Conservation (phyloP, 2,797 vertebrate species). For the Enoplosus armatus region DNA sequence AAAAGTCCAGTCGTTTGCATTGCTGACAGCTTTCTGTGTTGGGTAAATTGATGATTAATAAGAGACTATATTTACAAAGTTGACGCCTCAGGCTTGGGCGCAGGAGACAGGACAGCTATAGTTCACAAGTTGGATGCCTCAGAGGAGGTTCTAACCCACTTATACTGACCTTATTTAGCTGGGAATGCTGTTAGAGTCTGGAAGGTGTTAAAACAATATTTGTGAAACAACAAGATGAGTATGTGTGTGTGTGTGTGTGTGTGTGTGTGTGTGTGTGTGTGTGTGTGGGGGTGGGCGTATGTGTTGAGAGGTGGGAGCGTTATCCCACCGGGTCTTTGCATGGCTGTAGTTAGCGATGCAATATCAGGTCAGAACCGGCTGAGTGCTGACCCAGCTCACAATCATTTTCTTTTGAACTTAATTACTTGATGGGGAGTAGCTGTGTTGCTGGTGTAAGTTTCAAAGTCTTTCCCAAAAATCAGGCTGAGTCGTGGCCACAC, state of each 20-base stretch:
- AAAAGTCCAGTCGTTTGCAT: background rate
- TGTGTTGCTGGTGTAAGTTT: constrained; percentile 10
- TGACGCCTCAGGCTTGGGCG: constrained; percentile 26
- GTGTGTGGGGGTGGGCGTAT: constrained; percentile 16
- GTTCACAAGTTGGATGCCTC: constrained; percentile 42
- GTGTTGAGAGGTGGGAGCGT: constrained; percentile 4
- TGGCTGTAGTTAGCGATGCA: constrained; percentile 23
- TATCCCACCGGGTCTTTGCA: constrained; percentile 25
- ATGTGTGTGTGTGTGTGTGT: constrained; percentile 7
- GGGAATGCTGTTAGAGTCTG: constrained; percentile 14
- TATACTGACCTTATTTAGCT: constrained; percentile 66
- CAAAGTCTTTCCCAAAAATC: constrained; percentile 19
- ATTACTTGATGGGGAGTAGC: constrained; percentile 47
- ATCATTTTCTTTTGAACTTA: constrained; percentile 66
- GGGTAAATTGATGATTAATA: constrained; percentile 42
- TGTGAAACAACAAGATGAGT: constrained; percentile 19
- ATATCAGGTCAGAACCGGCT: constrained; percentile 50
- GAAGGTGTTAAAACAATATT: constrained; percentile 49
- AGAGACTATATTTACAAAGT: constrained; percentile 45
- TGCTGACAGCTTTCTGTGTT: background rate
- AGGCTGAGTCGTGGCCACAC: background rate
- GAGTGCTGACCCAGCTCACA: constrained; percentile 44
- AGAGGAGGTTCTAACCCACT: constrained; percentile 62
- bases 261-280: constrained; percentile 13
- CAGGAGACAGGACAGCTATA: constrained; percentile 39